phyloP scores from a whole-genome alignment of 2,113 vertebrate species.

The Calonectris borealis region DNA sequence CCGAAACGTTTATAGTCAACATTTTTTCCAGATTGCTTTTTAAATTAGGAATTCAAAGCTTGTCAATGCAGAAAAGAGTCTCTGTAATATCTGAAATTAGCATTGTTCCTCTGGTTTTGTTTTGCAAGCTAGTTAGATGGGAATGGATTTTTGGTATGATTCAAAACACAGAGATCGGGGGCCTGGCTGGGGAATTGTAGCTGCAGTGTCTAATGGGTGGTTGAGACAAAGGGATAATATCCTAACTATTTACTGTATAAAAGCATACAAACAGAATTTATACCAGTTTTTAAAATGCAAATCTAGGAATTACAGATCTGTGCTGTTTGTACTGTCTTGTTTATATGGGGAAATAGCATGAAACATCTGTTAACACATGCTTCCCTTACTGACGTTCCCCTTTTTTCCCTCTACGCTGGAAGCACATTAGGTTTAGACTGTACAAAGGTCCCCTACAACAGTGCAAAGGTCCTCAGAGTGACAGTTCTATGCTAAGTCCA shows the following conservation, averaged over 20 bases:
- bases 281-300: neutral
- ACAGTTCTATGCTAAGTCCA: neutral
- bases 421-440: neutral
- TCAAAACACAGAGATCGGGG: neutral
- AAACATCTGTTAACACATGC: neutral
- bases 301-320: neutral
- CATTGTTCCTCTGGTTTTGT: neutral
- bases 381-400: neutral
- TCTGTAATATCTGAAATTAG: neutral
- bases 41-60: constrained; percentile 23
- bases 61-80: neutral
- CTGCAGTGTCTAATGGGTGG: neutral
- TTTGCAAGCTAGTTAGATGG: neutral
- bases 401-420: neutral
- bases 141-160: neutral
- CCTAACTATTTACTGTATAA: neutral
- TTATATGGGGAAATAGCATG: neutral
- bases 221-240: neutral
- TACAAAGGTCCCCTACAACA: neutral
- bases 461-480: neutral
- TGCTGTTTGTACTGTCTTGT: neutral
- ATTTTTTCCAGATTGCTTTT: neutral
- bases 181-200: neutral
- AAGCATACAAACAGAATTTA: neutral
- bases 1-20: neutral